Conservation (phyloP, 2,797 vertebrate species). For the Anguilla pacifica region DNA sequence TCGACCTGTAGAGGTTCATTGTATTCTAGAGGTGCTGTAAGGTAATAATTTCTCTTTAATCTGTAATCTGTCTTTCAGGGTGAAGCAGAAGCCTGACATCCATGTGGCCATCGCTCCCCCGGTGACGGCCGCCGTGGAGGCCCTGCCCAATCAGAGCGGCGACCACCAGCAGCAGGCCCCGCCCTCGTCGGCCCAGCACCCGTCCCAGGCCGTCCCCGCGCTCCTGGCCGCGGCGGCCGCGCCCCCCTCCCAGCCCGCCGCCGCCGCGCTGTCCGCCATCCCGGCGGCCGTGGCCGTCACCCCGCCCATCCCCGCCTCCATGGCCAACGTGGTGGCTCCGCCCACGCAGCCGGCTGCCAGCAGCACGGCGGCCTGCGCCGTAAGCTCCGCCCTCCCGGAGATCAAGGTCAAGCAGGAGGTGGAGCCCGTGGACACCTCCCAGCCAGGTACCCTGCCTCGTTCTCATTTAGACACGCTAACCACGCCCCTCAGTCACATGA, state of each 20-base stretch:
- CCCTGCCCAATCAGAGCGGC: conserved; percentile 77
- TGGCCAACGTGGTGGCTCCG: conserved; percentile 83
- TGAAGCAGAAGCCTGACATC: conserved; percentile 91
- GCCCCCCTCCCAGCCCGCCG: conserved; percentile 84
- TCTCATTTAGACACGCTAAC: background rate
- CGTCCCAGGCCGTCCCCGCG: conserved; percentile 81
- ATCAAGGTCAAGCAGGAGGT: conserved; percentile 92
- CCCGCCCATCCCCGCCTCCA: conserved; percentile 78
- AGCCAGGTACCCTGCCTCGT: conserved; percentile 58
- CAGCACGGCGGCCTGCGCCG: conserved; percentile 79
- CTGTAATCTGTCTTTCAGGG: conserved; percentile 61
- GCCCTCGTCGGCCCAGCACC: conserved; percentile 82
- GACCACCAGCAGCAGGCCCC: conserved; percentile 78
- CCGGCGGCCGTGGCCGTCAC: conserved; percentile 81
- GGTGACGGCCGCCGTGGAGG: conserved; percentile 86
- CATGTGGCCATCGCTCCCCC: conserved; percentile 88
- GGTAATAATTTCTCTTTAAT: background rate
- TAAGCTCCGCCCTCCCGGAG: conserved; percentile 80
- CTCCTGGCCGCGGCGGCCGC: conserved; percentile 81
- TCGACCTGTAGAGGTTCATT: background rate
- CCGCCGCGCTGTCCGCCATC: conserved; percentile 79
- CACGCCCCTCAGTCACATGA: background rate
- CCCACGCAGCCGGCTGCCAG: conserved; percentile 83
- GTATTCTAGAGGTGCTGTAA: background rate
- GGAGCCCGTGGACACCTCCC: conserved; percentile 85